These are phyloP conservation scores for Coracopsis vasa DNA, from an alignment of 2,113 vertebrate species.

Conservation along the genomic window DNA sequence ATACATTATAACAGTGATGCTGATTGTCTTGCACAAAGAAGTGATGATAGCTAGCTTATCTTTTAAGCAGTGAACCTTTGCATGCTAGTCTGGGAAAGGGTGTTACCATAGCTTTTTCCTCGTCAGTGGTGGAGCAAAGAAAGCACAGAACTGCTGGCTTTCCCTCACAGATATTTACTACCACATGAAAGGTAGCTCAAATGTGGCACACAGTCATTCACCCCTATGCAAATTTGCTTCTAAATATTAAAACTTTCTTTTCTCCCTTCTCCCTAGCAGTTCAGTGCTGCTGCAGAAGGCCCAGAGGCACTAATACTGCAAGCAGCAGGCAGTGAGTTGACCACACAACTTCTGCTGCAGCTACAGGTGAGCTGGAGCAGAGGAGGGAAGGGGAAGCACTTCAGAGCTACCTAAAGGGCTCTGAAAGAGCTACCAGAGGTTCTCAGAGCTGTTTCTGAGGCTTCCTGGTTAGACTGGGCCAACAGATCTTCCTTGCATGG, in stretches of 20 bases:
- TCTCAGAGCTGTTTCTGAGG: neutral
- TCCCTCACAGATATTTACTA: neutral
- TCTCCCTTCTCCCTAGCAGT: neutral
- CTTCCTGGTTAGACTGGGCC: fast-evolving
- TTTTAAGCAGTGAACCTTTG: neutral
- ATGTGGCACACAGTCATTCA: neutral
- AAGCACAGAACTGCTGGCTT: neutral
- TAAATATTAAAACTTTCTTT: neutral
- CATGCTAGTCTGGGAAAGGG: neutral
- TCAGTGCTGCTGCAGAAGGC: neutral
- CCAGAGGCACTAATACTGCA: neutral
- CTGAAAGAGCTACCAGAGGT: neutral
- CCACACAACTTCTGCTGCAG: neutral
- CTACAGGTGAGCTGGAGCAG: neutral
- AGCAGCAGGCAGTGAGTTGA: neutral
- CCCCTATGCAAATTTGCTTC: neutral
- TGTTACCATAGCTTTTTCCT: neutral
- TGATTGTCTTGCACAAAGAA: neutral
- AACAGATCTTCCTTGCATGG: neutral
- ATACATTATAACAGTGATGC: neutral
- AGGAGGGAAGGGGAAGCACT: neutral
- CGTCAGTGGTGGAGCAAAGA: neutral
- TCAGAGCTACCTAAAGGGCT: neutral
- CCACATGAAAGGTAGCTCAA: neutral
- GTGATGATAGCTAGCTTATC: neutral